A percentile compares a stretch with the other conserved stretches of the same genome.
Evolutionary conservation across 1,140 invertebrate genomes (phyloP).

Genomic region (Psix sp.): DNA sequence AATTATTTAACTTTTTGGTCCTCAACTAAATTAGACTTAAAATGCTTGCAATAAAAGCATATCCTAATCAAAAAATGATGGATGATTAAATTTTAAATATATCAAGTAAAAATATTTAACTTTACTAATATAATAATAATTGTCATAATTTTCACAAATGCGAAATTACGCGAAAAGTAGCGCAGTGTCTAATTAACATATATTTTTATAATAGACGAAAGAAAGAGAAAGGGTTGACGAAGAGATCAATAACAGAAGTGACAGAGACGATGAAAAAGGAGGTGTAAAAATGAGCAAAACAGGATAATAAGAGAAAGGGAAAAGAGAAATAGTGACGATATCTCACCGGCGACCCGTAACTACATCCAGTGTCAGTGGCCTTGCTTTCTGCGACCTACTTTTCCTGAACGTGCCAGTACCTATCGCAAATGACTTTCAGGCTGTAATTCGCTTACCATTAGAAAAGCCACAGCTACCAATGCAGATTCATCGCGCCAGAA

Average conservation of each 20-base stretch:
- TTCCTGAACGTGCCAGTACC: conserved; percentile 64
- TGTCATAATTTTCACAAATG: too few relatives aligned
- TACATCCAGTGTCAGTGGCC: conserved; percentile 75
- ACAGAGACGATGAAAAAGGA: conserved; percentile 42
- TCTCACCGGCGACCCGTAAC: conserved; percentile 64
- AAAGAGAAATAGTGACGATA: conserved; percentile 61
- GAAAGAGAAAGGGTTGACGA: conserved; percentile 43
- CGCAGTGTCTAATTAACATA: not conserved
- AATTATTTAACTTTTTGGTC: too few relatives aligned
- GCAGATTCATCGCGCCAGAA: conserved; percentile 41
- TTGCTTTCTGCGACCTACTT: conserved; percentile 78
- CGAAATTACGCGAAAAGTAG: too few relatives aligned
- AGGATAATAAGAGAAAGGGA: conserved; percentile 62
- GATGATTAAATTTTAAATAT: too few relatives aligned
- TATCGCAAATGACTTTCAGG: conserved; percentile 45
- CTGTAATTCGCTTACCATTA: conserved; percentile 57
- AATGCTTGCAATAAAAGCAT: too few relatives aligned
- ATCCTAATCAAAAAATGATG: too few relatives aligned
- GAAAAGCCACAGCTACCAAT: conserved; percentile 45
- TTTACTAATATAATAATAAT: too few relatives aligned
- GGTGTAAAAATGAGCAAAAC: conserved; percentile 50
- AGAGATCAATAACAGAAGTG: conserved; percentile 12
- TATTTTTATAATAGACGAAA: conserved; percentile 1
- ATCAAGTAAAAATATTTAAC: too few relatives aligned
- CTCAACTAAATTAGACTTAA: too few relatives aligned